Base-by-base conservation (phyloP, 2,888 invertebrate genomes). In the Rhamphomyia laevipes region DNA sequence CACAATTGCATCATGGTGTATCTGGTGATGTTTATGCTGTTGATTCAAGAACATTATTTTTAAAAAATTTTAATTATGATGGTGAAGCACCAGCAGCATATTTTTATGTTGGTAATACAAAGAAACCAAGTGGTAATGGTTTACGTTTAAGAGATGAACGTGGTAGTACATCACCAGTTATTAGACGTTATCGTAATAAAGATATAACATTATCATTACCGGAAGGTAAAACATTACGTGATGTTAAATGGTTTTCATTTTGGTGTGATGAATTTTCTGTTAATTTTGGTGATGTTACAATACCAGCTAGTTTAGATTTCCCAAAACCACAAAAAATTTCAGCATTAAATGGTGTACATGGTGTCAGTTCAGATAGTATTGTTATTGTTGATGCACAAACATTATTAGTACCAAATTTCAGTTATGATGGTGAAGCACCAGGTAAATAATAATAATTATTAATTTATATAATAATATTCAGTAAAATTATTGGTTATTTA, bases 341-440 rank as follows among this genome's bases (percentile, higher is more conserved):
- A 9, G 74, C 80, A 3, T 73, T 93, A 55, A 77, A 77, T 49
- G 88, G 90, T 21, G 85, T 89, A 47, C 92, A 93, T 67, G 84
- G 79, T 21, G 86, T 93, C 3, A 76, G 81, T 35, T 92, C 92
- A 0, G 92, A 91, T 62, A 82, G 84, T 55, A 79, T 94, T 56
- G 88, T 92, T 42, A 80, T 92, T 54, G 91, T 93, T 42, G 93
- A 94, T 70, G 90, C 93, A 17, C 93, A 93, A 74, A 93, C 93
- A 16, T 77, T 93, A 58, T 77, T 93, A 57, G 78, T 94, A 58
- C 91, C 92, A 18, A 84, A 86, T 72, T 88, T 94, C 69, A 87
- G 84, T 13, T 93, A 91, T 64, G 93, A 94, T 62, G 93, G 93
- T 52, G 86, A 86, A 71, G 92, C 92, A 43, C 93, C 92, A 66